These are phyloP conservation scores for Torymus texanus DNA, from an alignment of 2,888 invertebrate genomes.

Conservation along the genomic window DNA sequence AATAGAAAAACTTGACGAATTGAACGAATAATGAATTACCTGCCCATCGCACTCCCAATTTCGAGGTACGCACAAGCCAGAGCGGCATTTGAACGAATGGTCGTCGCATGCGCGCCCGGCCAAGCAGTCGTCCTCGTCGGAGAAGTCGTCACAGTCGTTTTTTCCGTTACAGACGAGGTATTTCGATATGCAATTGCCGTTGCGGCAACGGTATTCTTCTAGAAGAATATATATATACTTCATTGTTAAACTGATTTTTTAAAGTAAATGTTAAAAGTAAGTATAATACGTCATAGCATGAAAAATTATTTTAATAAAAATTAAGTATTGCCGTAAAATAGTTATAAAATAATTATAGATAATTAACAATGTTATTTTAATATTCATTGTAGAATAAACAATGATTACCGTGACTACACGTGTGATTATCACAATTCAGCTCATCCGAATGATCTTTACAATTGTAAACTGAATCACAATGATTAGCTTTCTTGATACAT, in stretches of 20 bases:
- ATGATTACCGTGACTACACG: slow-evolving; percentile 57
- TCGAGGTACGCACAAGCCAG: slow-evolving; percentile 72
- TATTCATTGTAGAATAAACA: slow-evolving; percentile 51
- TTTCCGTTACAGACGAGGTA: slow-evolving; percentile 83
- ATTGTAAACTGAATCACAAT: slow-evolving; percentile 77
- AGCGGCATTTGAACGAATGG: slow-evolving; percentile 68
- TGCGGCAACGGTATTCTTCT: slow-evolving; percentile 80
- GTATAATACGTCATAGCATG: no score
- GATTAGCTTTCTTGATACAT: slow-evolving; percentile 75
- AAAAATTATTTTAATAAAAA: no score
- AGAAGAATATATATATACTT: slow-evolving; percentile 36
- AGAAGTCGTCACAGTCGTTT: slow-evolving; percentile 85
- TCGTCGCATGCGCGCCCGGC: slow-evolving; percentile 60
- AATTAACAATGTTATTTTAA: slow-evolving; percentile 32
- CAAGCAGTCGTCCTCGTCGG: slow-evolving; percentile 81
- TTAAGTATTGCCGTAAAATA: no score
- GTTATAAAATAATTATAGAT: background rate
- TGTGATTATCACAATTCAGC: slow-evolving; percentile 73
- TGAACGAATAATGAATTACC: slow-evolving; percentile 37
- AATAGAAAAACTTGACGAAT: background rate
- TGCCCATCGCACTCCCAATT: slow-evolving; percentile 75
- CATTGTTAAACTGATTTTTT: no score
- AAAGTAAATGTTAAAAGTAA: no score
- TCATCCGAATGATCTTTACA: slow-evolving; percentile 80
- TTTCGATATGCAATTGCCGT: slow-evolving; percentile 83